Base-by-base conservation (phyloP, 2,888 invertebrate species). In the Protodeltote pygarga region DNA sequence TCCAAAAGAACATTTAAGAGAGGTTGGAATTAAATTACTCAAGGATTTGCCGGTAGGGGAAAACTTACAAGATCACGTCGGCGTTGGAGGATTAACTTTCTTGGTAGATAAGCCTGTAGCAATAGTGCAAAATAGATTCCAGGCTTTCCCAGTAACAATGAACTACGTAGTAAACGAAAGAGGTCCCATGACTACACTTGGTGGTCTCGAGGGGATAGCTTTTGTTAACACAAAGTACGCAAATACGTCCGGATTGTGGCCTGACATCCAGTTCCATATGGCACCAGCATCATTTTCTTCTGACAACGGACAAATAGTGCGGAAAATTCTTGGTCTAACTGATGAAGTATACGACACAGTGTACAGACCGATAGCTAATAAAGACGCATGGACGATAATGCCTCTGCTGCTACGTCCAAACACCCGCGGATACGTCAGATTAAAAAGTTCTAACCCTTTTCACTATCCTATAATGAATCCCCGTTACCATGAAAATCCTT, bases 241-340 rank as follows among this genome's bases (percentile, higher is more conserved):
- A 0, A 97, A 97, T 72, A 89, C 92, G 33, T 94, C 95, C 1
- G 94, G 95, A 1, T 93, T 95, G 54, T 97, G 96, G 94, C 98
- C 98, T 0, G 98, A 98, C 70, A 95, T 98, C 29, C 97, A 98
- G 71, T 96, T 98, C 71, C 98, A 98, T 75, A 97, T 98, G 95
- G 97, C 97, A 1, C 97, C 98, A 0, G 97, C 98, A 0, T 96
- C 96, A 0, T 95, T 97, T 24, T 95, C 95, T 46, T 96, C 97
- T 0, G 97, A 97, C 74, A 95, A 94, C 41, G 95, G 96, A 0
- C 93, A 94, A 37, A 92, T 97, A 75, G 94, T 96, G 0, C 89
- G 94, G 79, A 94, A 97, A 88, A 95, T 97, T 15, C 83, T 97
- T 16, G 97, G 97, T 0, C 83, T 97, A 0, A 96, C 96, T 23